Base-by-base conservation (phyloP, 2,113 vertebrate species). In the Tupaia chinensis region DNA sequence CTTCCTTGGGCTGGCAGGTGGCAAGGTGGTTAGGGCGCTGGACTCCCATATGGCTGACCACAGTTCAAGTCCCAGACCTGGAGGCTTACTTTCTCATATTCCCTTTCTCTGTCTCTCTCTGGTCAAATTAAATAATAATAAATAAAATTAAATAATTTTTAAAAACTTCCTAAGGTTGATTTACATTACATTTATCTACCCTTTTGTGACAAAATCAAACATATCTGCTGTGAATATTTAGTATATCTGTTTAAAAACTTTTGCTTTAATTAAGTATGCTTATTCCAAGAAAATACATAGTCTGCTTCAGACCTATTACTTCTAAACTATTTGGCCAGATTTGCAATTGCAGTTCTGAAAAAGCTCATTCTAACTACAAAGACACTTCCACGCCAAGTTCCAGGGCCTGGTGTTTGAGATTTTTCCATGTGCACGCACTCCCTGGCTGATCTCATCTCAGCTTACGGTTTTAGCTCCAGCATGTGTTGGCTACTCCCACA, bases 171-270 rank as follows among this genome's bases (percentile, higher is more conserved):
- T 72, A 29, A 72, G 69, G 66, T 7, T 68, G 8, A 72, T 65
- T 54, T 72, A 88, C 13, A 77, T 56, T 85, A 77, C 77, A 73
- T 53, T 95, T 86, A 96, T 44, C 77, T 93, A 91, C 4, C 72
- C 14, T 54, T 93, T 90, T 78, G 94, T 70, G n/a, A 83, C 23
- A 80, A 74, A 90, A 94, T 63, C 23, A 94, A 85, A 58, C 32
- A 19, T 84, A 82, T 74, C 54, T 85, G 34, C n/a, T 89, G 27
- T 76, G 44, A 74, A 66, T 68, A 86, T 61, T 70, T 54, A 79
- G 17, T 9, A 10, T 76, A 83, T 89, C 19, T 86, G 14, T 60
- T 95, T 93, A 68, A 56, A 91, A 86, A 78, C 34, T 72, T 92
- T 58, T 78, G 74, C 9, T 76, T 90, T 87, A 78, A 78, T 73